phyloP scores from a whole-genome alignment of 2,888 invertebrate genomes.

The Ormyrus pomaceus region DNA sequence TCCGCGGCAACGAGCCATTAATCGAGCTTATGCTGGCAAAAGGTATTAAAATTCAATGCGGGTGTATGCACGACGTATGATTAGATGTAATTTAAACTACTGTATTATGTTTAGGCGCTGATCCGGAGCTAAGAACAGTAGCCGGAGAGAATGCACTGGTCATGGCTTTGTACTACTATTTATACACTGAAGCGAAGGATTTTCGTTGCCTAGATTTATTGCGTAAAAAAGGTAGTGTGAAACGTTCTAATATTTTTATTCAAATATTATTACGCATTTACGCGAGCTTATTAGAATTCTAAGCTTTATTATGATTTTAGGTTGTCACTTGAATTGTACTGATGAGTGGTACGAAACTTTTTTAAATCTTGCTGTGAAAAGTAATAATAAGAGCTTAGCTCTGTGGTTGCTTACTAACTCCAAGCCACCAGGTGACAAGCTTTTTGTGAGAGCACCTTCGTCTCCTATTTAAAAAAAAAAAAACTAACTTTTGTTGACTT shows the following conservation, averaged over 20 bases:
- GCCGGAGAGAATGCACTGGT: constrained; percentile 61
- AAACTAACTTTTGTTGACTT: not conserved
- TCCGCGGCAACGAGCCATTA: constrained; percentile 58
- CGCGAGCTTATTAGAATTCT: constrained; percentile 1
- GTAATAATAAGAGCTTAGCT: constrained; percentile 55
- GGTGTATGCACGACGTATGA: not conserved
- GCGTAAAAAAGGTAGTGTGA: constrained; percentile 35
- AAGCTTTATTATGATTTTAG: constrained; percentile 35
- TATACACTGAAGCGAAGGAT: constrained; percentile 40
- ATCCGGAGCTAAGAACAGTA: constrained; percentile 57
- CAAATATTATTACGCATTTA: not conserved
- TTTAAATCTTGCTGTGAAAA: constrained; percentile 54
- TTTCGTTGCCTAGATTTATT: constrained; percentile 59
- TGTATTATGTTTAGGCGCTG: constrained; percentile 57
- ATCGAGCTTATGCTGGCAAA: constrained; percentile 60
- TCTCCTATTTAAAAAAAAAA: constrained; percentile 30
- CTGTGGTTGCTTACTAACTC: constrained; percentile 59
- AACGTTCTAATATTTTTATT: not conserved
- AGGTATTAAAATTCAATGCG: constrained; percentile 48
- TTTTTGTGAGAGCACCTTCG: constrained; percentile 31
- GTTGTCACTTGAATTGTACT: constrained; percentile 55
- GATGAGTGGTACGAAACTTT: constrained; percentile 59
- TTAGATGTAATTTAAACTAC: not conserved
- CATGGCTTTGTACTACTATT: constrained; percentile 58
- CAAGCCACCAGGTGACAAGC: constrained; percentile 18